Conservation (phyloP, 2,113 vertebrate genomes). For the Carassius carassius region DNA sequence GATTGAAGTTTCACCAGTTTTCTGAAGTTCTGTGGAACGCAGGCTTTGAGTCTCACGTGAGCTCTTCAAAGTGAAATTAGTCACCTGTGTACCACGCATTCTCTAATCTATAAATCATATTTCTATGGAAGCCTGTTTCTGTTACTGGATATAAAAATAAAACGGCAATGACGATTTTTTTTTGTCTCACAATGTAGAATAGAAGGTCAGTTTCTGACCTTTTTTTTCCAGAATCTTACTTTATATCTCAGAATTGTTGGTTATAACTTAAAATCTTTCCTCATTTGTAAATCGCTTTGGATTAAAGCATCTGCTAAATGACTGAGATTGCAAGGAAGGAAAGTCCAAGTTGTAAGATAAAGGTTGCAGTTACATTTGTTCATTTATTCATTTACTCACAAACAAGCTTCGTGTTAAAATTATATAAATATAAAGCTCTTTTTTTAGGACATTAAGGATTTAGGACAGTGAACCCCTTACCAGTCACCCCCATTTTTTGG, state of each 20-base stretch:
- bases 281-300: no score
- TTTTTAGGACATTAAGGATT: neutral
- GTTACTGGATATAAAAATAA: neutral
- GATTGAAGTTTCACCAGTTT: neutral
- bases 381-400: no score
- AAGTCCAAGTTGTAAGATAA: no score
- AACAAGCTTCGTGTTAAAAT: no score
- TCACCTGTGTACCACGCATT: neutral
- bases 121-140: neutral
- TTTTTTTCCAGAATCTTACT: no score
- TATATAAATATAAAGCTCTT: neutral
- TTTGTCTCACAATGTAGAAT: no score
- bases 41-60: neutral
- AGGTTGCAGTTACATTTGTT: no score
- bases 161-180: neutral
- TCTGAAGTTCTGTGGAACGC: neutral
- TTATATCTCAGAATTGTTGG: neutral
- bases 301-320: no score
- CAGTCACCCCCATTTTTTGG: no score
- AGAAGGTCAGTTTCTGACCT: no score
- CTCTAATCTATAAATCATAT: neutral
- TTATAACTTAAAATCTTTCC: neutral
- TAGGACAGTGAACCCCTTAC: no score
- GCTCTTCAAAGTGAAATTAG: neutral
- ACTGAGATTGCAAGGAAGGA: neutral